Evolutionary conservation across 2,888 invertebrate genomes (phyloP).

Genomic region (Microctonus hyperodae): DNA sequence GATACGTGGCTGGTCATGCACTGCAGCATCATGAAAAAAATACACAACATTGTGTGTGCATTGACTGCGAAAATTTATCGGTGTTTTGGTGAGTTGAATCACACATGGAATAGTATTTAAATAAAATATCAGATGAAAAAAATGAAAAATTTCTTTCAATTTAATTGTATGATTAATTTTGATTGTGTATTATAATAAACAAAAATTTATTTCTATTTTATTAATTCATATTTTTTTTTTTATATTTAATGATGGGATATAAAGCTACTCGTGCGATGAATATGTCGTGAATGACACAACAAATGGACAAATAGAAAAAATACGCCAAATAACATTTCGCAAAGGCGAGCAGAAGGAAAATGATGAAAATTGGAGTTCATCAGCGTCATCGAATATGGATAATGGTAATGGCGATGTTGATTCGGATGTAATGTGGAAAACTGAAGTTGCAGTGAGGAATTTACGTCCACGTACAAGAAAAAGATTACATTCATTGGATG

Average conservation of each 20-base stretch:
- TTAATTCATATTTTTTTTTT: background rate
- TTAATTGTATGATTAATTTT: no score
- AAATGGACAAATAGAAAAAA: constrained; percentile 66
- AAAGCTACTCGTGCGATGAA: constrained; percentile 81
- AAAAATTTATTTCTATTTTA: background rate
- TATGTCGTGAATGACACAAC: constrained; percentile 77
- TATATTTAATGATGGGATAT: background rate
- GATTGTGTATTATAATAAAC: no score
- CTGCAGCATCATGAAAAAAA: constrained; percentile 72
- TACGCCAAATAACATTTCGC: constrained; percentile 63
- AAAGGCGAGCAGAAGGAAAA: constrained; percentile 58
- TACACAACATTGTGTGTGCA: constrained; percentile 74
- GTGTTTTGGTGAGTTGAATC: constrained; percentile 74
- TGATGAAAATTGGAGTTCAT: constrained; percentile 57
- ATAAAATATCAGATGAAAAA: no score
- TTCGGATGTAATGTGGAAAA: constrained; percentile 60
- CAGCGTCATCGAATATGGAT: constrained; percentile 51
- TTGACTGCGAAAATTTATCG: constrained; percentile 77
- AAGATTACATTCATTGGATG: constrained; percentile 69
- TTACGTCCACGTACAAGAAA: constrained; percentile 70
- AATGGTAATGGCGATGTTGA: constrained; percentile 54
- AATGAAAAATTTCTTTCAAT: no score
- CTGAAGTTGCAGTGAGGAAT: constrained; percentile 67
- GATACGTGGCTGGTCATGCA: constrained; percentile 80
- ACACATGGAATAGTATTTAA: background rate